Evolutionary conservation across 2,888 invertebrate species (phyloP), one percentile per base, ranked within the genome.

Genomic region (Nephrotoma appendiculata): DNA sequence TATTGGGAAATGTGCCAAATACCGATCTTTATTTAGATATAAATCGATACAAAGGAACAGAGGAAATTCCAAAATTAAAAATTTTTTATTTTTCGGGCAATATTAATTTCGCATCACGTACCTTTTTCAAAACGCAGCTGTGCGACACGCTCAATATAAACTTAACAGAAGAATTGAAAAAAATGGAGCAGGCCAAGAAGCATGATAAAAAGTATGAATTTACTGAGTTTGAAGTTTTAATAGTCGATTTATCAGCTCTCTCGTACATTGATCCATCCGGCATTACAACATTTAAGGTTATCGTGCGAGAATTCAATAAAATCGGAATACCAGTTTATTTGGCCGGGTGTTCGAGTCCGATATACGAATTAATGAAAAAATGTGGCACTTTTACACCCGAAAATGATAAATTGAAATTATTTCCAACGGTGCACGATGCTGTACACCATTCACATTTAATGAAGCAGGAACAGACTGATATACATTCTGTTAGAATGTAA

Each of bases 21-120:
- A 96, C 96, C 0, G 96, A 96, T 90, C 91, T 96, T 11, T 96
- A 96, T 89, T 91, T 96, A 88, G 96, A 96, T 90, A 93, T 93
- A 88, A 94, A 94, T 88, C 92, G 95, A 90, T 96, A 95, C 89
- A 93, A 94, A 91, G 94, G 94, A 89, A 96, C 93, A 0, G 91
- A 92, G 87, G 94, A 94, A 89, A 90, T 94, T 44, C 91, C 92
- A 0, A 93, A 93, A 1, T 91, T 94, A 0, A 94, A 93, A 89
- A 94, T 95, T 87, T 93, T 94, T 88, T 94, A 94, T 88, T 94
- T 94, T 88, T 92, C 93, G 44, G 95, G 95, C 2, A 93, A 93
- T n/a, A 89, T 95, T 52, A 94, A 94, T 90, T 95, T 94, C 89
- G 94, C 94, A 0, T 93, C 94, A 3, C 91, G 92, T 85, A 91